Base-by-base conservation (phyloP, 2,888 invertebrate genomes). In the Geophilus truncorum region DNA sequence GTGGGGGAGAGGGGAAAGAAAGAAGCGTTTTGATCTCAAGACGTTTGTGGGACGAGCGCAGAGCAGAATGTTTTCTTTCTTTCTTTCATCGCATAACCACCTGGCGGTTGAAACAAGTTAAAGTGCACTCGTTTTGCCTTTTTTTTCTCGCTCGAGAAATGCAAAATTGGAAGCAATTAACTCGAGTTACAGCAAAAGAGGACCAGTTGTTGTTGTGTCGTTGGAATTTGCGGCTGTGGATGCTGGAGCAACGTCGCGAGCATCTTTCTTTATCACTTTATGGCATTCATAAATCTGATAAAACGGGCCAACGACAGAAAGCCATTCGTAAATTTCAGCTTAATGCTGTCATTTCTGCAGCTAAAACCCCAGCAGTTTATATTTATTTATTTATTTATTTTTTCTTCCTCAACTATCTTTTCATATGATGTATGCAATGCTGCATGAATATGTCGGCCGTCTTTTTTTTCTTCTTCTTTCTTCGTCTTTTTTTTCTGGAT, bases 201-300 rank as follows among this genome's bases (percentile, higher is more conserved):
- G 23, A 57, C 57, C 9, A 4, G n/a, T 51, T 18, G 6, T 18
- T 1, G 12, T 12, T 40, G 12, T 12, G 40, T 5, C 15, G 4
- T 51, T 18, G 12, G 57, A 23, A 62, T 62, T 62, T 18, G 21
- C 10, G 21, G 21, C 57, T 21, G 23, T 21, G 57, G 21, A n/a
- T n/a, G n/a, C n/a, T 23, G 57, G 21, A 62, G 57, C n/a, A 62
- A 62, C 18, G 57, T 62, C 23, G 21, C 57, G 57, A 62, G 57
- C 57, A 62, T 62, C 57, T 62, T 62, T 23, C 23, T 62, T 62
- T 62, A 62, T 62, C 57, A 62, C 57, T 62, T 62, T 62, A 62
- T 62, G 21, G 57, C 57, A 62, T 23, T 62, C 57, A 23, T 62
- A 62, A 62, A 62, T 62, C 57, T 62, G 23, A 5, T 1, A 23